Evolutionary conservation across 2,888 invertebrate species (phyloP), one percentile per base, ranked within the genome.

Genomic region (Steinernema hermaphroditum): DNA sequence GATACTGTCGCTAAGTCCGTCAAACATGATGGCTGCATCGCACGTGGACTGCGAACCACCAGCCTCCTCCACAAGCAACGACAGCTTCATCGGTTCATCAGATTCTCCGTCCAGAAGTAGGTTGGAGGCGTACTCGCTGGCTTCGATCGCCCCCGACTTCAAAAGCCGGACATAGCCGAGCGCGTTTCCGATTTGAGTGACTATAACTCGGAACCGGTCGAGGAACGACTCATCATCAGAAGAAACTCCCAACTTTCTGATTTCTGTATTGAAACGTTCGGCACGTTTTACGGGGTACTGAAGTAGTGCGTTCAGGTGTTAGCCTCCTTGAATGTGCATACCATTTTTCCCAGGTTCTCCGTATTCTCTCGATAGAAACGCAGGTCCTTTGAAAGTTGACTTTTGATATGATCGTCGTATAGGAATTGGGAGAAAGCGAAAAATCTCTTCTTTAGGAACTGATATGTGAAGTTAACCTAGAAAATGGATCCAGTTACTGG

Each of bases 341-440:
- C 88, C 87, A 88, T 92, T 80, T 91, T 91, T 80, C 91, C 90
- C 77, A 90, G 89, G 62, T 90, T 88, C 75, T 87, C 88, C 82
- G 91, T 91, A 81, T 91, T 91, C 83, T 95, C 94, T 76, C 91
- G 91, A 85, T 94, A 93, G 86, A 91, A 91, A 80, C 93, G 91
- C 2, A 79, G 79, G 70, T 87, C 89, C 85, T 94, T 94, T 78
- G 94, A 91, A 1, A 98, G 89, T 73, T 94, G 91, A 0, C 96
- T 95, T 88, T 96, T 96, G 69, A 98, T 95, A 85, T 95, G 95
- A 88, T 98, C 98, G 87, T 97, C 96, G 86, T 93, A 96, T 88
- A 98, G 91, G 87, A 97, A 97, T 88, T 96, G 96, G 0, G 96
- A 96, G 87, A 98, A 94, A 0, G 92, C 92, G 82, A 92, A 93